A percentile compares a stretch with the other conserved stretches of the same genome.
phyloP scores from a whole-genome alignment of 2,113 vertebrate species.

The Chinchilla lanigera region DNA sequence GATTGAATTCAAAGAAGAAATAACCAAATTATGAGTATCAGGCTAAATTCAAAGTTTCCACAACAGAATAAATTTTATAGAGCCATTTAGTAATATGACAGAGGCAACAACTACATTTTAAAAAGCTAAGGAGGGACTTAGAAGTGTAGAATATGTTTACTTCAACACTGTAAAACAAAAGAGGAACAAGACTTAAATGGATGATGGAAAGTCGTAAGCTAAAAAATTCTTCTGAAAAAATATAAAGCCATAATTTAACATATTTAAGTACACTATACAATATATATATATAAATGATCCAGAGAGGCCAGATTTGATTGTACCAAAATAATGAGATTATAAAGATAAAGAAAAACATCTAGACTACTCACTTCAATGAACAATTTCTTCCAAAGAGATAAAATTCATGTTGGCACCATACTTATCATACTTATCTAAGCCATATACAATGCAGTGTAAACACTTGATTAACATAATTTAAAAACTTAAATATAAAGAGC shows the following conservation, averaged over 20 bases:
- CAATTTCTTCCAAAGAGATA: neutral
- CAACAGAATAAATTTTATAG: neutral
- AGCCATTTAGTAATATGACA: neutral
- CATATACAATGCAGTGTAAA: neutral
- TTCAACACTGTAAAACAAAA: neutral
- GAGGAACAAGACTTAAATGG: neutral
- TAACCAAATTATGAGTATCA: neutral
- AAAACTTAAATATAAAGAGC: neutral
- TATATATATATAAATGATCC: neutral
- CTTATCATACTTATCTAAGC: neutral
- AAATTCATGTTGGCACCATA: neutral
- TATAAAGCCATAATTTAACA: neutral
- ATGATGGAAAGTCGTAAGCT: neutral
- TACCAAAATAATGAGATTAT: neutral
- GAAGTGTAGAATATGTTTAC: neutral
- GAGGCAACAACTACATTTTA: neutral
- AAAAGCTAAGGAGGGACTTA: neutral
- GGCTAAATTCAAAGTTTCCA: neutral
- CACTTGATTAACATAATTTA: neutral
- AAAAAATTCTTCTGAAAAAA: neutral
- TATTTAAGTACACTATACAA: neutral
- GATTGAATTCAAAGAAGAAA: neutral
- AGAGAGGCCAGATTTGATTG: neutral
- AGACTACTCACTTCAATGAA: neutral
- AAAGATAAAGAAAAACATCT: neutral